These are phyloP conservation scores for Euglossa dilemma DNA, from an alignment of 1,140 invertebrate genomes.

Conservation along the genomic window DNA sequence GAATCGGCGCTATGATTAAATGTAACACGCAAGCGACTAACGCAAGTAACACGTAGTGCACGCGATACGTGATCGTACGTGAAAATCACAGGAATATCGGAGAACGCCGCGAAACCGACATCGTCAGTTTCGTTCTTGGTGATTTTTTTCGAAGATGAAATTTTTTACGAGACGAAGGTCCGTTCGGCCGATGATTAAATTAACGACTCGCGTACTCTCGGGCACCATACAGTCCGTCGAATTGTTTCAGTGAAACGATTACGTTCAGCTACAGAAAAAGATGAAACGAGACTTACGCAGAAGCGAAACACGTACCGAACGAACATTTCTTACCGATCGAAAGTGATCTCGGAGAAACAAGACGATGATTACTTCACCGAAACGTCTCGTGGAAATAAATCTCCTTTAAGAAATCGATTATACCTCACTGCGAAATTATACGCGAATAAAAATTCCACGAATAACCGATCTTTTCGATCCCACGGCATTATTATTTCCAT, in stretches of 20 bases:
- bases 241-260: constrained; percentile 9
- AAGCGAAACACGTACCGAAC: background rate
- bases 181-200: background rate
- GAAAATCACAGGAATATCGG: background rate
- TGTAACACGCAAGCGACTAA: no score
- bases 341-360: background rate
- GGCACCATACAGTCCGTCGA: background rate
- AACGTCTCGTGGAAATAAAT: background rate
- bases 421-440: background rate
- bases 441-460: no score
- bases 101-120: background rate
- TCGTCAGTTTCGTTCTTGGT: background rate
- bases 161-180: background rate
- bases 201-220: background rate
- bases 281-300: background rate
- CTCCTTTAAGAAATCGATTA: background rate
- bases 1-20: no score
- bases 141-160: background rate
- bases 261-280: background rate
- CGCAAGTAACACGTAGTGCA: no score
- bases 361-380: background rate
- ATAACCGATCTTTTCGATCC: background rate
- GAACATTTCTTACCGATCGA: background rate
- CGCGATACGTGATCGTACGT: no score
- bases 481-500: no score